phyloP scores from a whole-genome alignment of 2,113 vertebrate genomes.

The Lycaon pictus region DNA sequence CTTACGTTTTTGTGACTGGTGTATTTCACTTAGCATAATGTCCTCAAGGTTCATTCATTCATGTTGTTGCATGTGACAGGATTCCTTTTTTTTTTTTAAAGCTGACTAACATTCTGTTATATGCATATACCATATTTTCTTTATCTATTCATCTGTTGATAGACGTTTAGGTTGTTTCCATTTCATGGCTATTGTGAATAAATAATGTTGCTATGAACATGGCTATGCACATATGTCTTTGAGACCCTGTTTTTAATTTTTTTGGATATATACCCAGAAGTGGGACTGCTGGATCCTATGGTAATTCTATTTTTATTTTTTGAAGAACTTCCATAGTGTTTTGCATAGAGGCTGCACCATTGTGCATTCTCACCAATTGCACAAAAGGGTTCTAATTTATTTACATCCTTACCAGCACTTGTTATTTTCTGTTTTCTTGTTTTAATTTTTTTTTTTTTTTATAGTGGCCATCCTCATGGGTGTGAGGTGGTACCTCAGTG shows the following conservation, averaged over 20 bases:
- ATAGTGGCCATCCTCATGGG: background rate
- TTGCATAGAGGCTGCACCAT: background rate
- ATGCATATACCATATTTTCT: background rate
- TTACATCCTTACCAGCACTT: background rate
- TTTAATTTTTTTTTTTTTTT: background rate
- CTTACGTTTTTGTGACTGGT: background rate
- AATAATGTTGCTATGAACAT: background rate
- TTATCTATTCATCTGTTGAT: background rate
- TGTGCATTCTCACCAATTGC: background rate
- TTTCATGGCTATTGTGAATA: background rate
- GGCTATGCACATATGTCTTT: background rate
- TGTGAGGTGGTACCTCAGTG: background rate
- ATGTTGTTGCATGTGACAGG: background rate
- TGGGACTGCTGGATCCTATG: too few species aligned
- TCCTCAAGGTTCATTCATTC: background rate
- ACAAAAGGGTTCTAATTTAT: background rate
- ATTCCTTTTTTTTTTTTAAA: background rate
- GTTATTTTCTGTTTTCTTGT: background rate
- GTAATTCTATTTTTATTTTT: background rate
- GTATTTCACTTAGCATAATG: background rate
- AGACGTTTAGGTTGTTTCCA: background rate
- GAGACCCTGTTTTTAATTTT: background rate
- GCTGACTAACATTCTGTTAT: background rate
- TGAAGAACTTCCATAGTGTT: background rate
- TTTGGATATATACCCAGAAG: background rate